Evolutionary conservation across 1,140 invertebrate species (phyloP), one percentile per base, ranked within the genome.

Genomic region (Danaus melanippus): DNA sequence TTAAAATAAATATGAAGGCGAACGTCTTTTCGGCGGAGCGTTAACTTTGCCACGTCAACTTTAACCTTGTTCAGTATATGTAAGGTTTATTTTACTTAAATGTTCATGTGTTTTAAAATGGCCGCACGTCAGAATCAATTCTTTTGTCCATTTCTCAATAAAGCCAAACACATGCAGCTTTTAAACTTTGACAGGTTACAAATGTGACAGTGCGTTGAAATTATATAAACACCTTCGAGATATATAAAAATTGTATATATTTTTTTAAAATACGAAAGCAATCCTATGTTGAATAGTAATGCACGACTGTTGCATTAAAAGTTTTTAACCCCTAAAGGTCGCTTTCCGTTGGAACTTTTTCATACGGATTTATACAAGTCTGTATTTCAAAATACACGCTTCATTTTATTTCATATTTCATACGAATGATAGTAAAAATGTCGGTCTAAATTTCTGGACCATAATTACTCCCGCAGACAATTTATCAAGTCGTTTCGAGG

Each of bases 111-210:
- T 58, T 79, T 76, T 73, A 77, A 78, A 84, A 75, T 75, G 62
- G 61, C 64, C 61, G 58, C 64, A 74, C 56, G 79, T 84, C 80
- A 75, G 68, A 80, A 76, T 81, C 75, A 84, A 84, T 84, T 80
- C 70, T 59, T 56, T 64, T 11, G 67, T 75, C 78, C 77, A 84
- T 84, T 81, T 84, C 75, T 84, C 80, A 84, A 79, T 83, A 74
- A 77, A 76, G 62, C 79, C 67, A 66, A 66, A 66, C 60, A 68
- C 67, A 74, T 79, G 75, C 67, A 81, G 72, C 78, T 81, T 84
- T 84, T 81, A 80, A 81, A 79, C 62, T 79, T 81, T 79, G 76
- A 81, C 69, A 63, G 67, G 59, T 64, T 32, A 32, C 21, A 32
- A 32, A 32, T 32, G 21, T 32, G 4, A 32, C 21, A 32, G 21